These are phyloP conservation scores for Pteronotus mesoamericanus DNA, from an alignment of 2,797 vertebrate genomes.

Conservation along the genomic window DNA sequence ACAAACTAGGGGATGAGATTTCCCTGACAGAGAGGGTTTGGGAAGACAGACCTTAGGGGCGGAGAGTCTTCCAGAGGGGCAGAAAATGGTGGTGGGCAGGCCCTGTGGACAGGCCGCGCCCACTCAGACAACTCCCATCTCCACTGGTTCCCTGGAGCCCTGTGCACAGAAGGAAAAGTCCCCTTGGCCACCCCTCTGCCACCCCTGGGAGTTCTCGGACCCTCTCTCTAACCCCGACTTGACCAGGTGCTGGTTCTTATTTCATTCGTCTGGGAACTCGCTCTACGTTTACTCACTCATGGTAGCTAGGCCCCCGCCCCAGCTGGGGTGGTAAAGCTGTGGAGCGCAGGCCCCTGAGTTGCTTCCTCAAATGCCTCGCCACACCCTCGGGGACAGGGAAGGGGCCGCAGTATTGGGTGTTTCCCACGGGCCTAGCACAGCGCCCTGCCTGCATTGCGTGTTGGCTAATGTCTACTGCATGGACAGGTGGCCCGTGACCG, in stretches of 20 bases:
- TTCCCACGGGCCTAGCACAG: fast-evolving
- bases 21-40: not conserved
- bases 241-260: not conserved
- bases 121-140: not conserved
- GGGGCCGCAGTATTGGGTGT: fast-evolving
- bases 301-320: not conserved
- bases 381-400: not conserved
- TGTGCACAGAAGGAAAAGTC: not conserved
- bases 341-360: not conserved
- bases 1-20: not conserved
- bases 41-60: not conserved
- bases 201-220: fast-evolving
- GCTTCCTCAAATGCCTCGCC: not conserved
- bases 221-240: fast-evolving
- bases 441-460: not conserved
- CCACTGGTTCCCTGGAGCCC: not conserved
- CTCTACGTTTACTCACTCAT: not conserved
- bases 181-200: too few species aligned
- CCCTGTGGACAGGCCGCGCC: not conserved
- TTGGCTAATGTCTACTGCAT: not conserved
- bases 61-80: not conserved
- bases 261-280: not conserved
- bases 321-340: not conserved
- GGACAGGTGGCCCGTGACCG: not conserved
- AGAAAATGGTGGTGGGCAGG: not conserved